Conservation (phyloP, 2,113 vertebrate species). For the Hymenochirus boettgeri region DNA sequence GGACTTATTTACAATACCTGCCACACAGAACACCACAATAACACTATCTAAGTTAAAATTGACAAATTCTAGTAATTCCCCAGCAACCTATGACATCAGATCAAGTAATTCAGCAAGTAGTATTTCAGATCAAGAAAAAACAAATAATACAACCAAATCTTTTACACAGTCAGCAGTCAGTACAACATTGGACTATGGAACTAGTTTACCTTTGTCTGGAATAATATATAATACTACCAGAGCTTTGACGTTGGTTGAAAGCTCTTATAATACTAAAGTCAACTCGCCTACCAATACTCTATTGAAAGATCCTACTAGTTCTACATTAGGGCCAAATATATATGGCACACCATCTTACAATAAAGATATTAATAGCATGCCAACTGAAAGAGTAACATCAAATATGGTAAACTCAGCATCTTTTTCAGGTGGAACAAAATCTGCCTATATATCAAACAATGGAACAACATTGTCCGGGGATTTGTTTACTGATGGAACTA, state of each 20-base stretch:
- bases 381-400: too few species aligned
- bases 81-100: not conserved
- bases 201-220: not conserved
- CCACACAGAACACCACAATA: not conserved
- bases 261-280: not conserved
- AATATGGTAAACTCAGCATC: too few species aligned
- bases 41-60: not conserved
- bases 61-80: not conserved
- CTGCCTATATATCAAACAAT: too few species aligned
- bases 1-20: not conserved
- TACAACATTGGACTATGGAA: not conserved
- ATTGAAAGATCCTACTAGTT: too few species aligned
- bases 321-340: too few species aligned
- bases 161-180: not conserved
- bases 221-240: not conserved
- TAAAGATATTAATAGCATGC: too few species aligned
- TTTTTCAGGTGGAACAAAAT: too few species aligned
- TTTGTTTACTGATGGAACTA: too few species aligned
- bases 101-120: not conserved
- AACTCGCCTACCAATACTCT: not conserved
- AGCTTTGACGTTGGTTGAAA: not conserved
- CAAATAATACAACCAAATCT: not conserved
- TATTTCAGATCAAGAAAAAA: not conserved
- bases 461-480: too few species aligned
- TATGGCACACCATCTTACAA: too few species aligned